A percentile compares a stretch with the other conserved stretches of the same genome.
phyloP scores from a whole-genome alignment of 2,113 vertebrate genomes.

The Forbesichthys papilliferus region DNA sequence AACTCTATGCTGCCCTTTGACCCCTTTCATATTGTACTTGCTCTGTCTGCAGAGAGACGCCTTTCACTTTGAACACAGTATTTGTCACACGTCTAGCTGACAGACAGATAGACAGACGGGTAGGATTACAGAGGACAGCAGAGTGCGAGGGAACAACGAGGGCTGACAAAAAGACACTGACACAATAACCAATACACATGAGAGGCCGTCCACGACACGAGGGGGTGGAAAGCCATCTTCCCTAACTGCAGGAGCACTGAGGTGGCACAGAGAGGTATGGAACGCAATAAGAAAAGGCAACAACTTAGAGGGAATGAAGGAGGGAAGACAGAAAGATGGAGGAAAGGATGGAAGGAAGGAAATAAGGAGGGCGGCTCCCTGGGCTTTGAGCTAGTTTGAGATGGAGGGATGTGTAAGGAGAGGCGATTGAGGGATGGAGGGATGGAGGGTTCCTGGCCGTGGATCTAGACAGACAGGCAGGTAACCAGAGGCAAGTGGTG shows the following conservation, averaged over 20 bases:
- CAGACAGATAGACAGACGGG: slow-evolving; percentile 38
- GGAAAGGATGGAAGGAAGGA: background rate
- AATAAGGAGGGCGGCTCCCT: background rate
- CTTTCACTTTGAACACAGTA: background rate
- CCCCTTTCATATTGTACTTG: slow-evolving; percentile 33
- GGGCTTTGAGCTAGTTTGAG: slow-evolving; percentile 25
- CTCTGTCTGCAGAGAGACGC: slow-evolving; percentile 46
- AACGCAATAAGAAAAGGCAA: background rate
- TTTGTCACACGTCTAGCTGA: slow-evolving; percentile 46
- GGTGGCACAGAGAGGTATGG: background rate
- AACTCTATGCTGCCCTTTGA: slow-evolving; percentile 46
- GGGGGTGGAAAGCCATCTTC: background rate
- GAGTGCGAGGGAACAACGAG: slow-evolving; percentile 18
- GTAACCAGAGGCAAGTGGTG: slow-evolving; percentile 81
- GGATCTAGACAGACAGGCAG: slow-evolving; percentile 78
- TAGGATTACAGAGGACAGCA: slow-evolving; percentile 16
- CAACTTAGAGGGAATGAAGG: background rate
- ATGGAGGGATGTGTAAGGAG: slow-evolving; percentile 16
- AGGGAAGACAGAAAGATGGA: background rate
- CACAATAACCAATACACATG: background rate
- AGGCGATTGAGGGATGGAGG: slow-evolving; percentile 50
- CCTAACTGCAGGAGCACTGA: too few relatives aligned
- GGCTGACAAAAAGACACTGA: background rate
- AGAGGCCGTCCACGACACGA: background rate
- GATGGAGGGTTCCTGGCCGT: slow-evolving; percentile 70